Conservation (phyloP, 2,113 vertebrate species). For the Tragelaphus strepsiceros region DNA sequence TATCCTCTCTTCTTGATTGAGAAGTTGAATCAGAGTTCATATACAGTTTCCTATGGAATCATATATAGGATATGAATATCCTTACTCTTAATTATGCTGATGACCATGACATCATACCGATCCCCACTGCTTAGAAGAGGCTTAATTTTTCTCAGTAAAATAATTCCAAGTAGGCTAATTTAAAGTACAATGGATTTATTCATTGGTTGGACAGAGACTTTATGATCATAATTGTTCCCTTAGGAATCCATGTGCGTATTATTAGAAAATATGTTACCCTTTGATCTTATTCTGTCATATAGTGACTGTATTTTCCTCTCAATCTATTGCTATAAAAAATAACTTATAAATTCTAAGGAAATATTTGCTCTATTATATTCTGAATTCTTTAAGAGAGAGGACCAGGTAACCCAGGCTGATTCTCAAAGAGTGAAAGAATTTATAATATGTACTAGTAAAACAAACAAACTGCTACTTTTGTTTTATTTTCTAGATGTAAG, state of each 20-base stretch:
- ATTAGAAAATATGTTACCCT: not conserved
- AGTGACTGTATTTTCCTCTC: not conserved
- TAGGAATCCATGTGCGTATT: not conserved
- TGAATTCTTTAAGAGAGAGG: not conserved
- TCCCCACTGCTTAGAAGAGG: not conserved
- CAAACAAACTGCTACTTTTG: not conserved
- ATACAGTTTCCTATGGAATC: not conserved
- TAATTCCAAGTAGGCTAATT: not conserved
- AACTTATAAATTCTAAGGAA: not conserved
- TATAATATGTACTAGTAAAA: not conserved
- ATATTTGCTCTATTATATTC: not conserved
- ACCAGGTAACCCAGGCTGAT: not conserved
- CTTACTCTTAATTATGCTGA: not conserved
- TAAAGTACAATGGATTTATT: not conserved
- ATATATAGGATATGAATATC: not conserved
- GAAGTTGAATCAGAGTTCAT: not conserved
- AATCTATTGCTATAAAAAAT: not conserved
- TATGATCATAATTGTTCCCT: not conserved
- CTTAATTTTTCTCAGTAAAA: conserved; percentile 35
- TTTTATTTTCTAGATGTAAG: not conserved
- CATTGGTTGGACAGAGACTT: not conserved
- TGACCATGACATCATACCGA: not conserved
- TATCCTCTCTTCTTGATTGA: not conserved
- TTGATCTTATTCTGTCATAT: conserved; percentile 3
- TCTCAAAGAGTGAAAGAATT: not conserved